phyloP scores from a whole-genome alignment of 2,888 invertebrate species.

The Tethea ocularis region DNA sequence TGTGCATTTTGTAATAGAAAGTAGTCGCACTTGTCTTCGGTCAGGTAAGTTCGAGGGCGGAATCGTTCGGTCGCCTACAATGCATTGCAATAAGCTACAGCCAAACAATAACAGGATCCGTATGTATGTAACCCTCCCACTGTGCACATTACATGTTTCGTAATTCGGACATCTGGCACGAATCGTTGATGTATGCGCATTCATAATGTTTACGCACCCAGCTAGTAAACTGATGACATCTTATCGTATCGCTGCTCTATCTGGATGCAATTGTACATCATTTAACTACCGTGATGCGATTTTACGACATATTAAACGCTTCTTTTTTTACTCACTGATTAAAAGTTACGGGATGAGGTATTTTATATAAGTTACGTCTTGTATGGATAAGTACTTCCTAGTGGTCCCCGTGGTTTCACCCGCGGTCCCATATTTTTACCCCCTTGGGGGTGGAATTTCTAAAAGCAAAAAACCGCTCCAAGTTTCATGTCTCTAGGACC shows the following conservation, averaged over 20 bases:
- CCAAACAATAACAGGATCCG: constrained; percentile 26
- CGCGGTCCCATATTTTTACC: too few species aligned
- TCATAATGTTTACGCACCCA: constrained; percentile 36
- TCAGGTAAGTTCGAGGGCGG: constrained; percentile 32
- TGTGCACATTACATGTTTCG: constrained; percentile 40
- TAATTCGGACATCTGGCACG: constrained; percentile 66
- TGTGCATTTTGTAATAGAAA: constrained; percentile 39
- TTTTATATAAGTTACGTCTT: too few species aligned
- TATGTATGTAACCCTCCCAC: constrained; percentile 38
- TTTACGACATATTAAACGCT: not conserved
- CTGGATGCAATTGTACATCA: constrained; percentile 3
- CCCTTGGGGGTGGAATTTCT: too few species aligned
- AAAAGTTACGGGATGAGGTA: not conserved
- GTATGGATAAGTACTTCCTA: too few species aligned
- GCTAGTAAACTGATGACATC: constrained; percentile 27
- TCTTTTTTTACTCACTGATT: not conserved
- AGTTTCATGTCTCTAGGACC: too few species aligned
- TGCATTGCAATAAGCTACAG: constrained; percentile 16
- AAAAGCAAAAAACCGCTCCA: too few species aligned
- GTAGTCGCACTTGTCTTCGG: constrained; percentile 44
- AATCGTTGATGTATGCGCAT: constrained; percentile 62
- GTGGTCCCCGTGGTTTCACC: too few species aligned
- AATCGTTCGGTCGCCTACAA: constrained; percentile 25
- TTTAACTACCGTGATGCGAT: not conserved
- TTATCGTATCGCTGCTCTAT: constrained; percentile 37